Conservation (phyloP, 2,888 invertebrate species). For the Synanthedon vespiformis region DNA sequence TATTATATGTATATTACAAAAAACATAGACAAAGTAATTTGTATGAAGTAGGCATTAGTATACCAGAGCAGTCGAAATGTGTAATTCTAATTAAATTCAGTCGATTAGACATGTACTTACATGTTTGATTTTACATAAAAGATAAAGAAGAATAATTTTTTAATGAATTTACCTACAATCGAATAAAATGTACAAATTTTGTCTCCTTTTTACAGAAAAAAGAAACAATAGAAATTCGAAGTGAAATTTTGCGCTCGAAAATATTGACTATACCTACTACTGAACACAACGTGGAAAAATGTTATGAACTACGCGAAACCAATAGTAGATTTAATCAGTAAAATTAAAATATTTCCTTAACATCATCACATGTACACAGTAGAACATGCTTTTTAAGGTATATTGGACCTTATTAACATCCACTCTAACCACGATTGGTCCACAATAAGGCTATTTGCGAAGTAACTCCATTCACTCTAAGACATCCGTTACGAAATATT, state of each 20-base stretch:
- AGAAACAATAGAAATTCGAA: neutral
- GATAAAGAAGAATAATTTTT: neutral
- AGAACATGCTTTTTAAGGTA: conserved; percentile 7
- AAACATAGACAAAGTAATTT: conserved; percentile 34
- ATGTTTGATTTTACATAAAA: neutral
- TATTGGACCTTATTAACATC: conserved; percentile 21
- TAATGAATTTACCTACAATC: conserved; percentile 13
- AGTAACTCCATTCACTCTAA: conserved; percentile 12
- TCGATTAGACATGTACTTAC: neutral
- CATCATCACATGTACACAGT: neutral
- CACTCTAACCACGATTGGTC: conserved; percentile 50
- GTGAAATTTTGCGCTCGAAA: neutral
- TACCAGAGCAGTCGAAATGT: conserved; percentile 20
- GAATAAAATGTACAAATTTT: conserved; percentile 3
- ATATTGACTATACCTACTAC: conserved; percentile 11
- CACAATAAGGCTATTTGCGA: conserved; percentile 51
- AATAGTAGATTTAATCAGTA: neutral
- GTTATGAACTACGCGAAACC: neutral
- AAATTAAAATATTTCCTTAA: neutral
- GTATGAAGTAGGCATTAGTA: conserved; percentile 37
- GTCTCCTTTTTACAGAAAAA: conserved; percentile 2
- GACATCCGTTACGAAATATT: neutral
- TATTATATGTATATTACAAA: conserved; percentile 39
- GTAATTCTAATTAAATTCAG: neutral
- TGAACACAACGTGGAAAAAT: conserved; percentile 36